These are phyloP conservation scores for Struthio camelus DNA, from an alignment of 2,113 vertebrate genomes.

Conservation along the genomic window DNA sequence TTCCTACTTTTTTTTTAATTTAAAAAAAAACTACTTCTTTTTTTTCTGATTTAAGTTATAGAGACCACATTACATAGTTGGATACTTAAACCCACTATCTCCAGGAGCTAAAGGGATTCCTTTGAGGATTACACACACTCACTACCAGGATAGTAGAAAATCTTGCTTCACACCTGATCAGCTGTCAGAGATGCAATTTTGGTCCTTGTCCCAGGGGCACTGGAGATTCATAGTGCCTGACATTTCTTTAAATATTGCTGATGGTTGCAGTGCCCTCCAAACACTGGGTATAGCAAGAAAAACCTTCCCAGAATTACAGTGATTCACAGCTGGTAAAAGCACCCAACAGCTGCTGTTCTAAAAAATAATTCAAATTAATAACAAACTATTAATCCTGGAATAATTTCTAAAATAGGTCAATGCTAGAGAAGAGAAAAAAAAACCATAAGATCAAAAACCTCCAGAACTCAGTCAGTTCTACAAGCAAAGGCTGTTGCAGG, in stretches of 20 bases:
- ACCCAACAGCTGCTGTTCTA: not conserved
- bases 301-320: not conserved
- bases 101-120: not conserved
- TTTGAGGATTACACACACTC: not conserved
- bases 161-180: not conserved
- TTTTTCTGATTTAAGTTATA: not conserved
- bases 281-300: not conserved
- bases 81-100: not conserved
- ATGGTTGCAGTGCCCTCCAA: not conserved
- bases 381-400: not conserved
- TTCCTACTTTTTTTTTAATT: not conserved
- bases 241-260: not conserved
- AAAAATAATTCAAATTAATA: not conserved
- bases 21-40: not conserved
- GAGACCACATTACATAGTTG: not conserved
- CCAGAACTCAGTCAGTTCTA: not conserved
- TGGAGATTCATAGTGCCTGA: not conserved
- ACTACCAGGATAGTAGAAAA: not conserved
- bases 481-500: not conserved
- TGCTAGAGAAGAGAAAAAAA: not conserved
- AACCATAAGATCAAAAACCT: not conserved
- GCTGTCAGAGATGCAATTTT: not conserved
- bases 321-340: not conserved
- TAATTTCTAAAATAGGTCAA: not conserved
- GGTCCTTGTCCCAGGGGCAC: not conserved